A percentile compares a stretch with the other conserved stretches of the same genome.
Conservation (phyloP, 2,888 invertebrate genomes). For the Tiphia femorata region DNA sequence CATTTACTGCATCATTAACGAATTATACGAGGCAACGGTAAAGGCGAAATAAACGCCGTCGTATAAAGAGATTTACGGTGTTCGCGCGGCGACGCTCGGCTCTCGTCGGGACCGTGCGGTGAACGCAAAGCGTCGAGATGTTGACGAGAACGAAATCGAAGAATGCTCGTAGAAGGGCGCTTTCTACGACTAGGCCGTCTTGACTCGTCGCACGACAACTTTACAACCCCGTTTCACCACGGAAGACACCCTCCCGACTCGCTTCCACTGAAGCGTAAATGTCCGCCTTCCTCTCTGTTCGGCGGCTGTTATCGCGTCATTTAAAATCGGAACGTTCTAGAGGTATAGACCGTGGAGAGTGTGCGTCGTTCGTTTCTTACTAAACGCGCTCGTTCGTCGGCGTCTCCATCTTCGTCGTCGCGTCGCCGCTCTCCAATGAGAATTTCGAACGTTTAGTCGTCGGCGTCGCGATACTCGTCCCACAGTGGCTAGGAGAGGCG, state of each 20-base stretch:
- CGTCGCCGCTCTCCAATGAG: too few species aligned
- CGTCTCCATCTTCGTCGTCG: too few species aligned
- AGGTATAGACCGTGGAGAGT: too few species aligned
- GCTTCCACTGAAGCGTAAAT: constrained; percentile 32
- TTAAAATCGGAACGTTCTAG: constrained; percentile 32
- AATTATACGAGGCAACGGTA: constrained; percentile 60
- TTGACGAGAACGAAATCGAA: constrained; percentile 6
- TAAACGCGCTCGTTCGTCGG: too few species aligned
- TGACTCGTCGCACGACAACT: constrained; percentile 47
- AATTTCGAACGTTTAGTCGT: too few species aligned
- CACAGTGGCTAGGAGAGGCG: too few species aligned
- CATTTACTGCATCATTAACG: constrained; percentile 62
- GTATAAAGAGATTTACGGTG: constrained; percentile 59
- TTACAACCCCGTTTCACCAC: constrained; percentile 57
- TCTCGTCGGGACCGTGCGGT: not conserved
- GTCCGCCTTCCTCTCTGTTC: constrained; percentile 10
- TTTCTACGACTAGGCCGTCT: not conserved
- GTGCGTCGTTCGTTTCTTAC: too few species aligned
- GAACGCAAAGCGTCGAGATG: constrained; percentile 7
- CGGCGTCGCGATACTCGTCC: too few species aligned
- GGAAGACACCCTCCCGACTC: constrained; percentile 18
- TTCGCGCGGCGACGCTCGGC: constrained; percentile 4
- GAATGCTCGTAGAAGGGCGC: not conserved
- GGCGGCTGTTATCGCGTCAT: constrained; percentile 30
- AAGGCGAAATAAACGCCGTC: constrained; percentile 55